Base-by-base conservation (phyloP, 2,797 vertebrate species). In the Brachyalestes nurse region DNA sequence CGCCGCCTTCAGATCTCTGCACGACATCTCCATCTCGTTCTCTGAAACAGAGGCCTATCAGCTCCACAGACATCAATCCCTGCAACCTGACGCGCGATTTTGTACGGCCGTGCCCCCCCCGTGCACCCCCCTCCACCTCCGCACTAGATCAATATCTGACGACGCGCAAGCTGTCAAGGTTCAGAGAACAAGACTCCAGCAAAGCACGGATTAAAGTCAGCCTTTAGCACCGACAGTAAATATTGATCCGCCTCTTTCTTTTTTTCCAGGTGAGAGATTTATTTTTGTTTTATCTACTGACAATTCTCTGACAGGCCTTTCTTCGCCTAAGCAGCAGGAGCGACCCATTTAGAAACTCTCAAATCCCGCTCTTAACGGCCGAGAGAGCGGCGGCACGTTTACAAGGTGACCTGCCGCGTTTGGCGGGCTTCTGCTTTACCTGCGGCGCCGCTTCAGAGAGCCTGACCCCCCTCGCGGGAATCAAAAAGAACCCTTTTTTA, bases 161-260 rank as follows among this genome's bases (percentile, higher is more conserved):
- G 89, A 88, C 88, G 89, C 87, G 84, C 87, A 89, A 91, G 91
- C 91, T 91, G 92, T 93, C 90, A 93, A 84, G 90, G 88, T 88
- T 93, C 91, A 94, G 91, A 92, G 91, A 88, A 75, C 89, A 81
- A 84, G 85, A 77, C 86, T 91, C 88, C 88, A 90, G 88, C 86
- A 89, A 92, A 90, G 88, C 87, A 88, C 61, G 89, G 91, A 93
- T 93, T 92, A 93, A 92, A 94, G 91, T 89, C 91, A 91, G 89
- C 88, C 90, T 93, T 92, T 92, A 78, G 76, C 61, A 90, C 88
- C 86, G 90, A 88, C 88, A 51, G 78, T 89, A 89, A 83, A 76
- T 92, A 93, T 93, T 91, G 93, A 94, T 93, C 91, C 86, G 58
- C 86, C 13, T 34, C 5, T 6, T 62, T 62, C 14, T 90, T 90